phyloP scores from a whole-genome alignment of 2,888 invertebrate genomes.

The Idaea aversata region DNA sequence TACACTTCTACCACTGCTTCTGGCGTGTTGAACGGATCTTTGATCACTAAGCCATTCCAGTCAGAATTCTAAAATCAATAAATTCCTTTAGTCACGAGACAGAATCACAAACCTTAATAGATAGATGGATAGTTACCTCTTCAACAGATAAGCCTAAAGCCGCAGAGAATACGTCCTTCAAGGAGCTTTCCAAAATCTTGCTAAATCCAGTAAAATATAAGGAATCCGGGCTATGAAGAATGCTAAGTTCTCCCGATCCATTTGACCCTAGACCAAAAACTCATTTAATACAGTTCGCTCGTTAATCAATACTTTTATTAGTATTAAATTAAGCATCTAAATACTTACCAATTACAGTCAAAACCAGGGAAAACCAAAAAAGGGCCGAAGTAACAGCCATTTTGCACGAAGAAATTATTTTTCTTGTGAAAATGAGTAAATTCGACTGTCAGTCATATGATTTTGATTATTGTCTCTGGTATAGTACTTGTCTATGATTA shows the following conservation, averaged over 20 bases:
- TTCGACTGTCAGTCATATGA: constrained; percentile 65
- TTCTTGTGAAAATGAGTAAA: neutral
- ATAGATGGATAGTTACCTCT: constrained; percentile 67
- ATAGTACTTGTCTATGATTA: neutral
- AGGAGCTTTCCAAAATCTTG: constrained; percentile 80
- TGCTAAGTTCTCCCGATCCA: constrained; percentile 83
- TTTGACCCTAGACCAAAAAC: constrained; percentile 60
- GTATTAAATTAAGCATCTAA: neutral
- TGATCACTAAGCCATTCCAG: constrained; percentile 85
- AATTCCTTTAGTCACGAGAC: neutral
- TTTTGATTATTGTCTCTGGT: constrained; percentile 19
- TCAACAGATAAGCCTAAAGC: constrained; percentile 86
- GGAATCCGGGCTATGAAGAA: constrained; percentile 85
- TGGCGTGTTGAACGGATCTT: constrained; percentile 87
- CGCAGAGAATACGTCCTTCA: constrained; percentile 87
- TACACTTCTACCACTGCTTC: constrained; percentile 85
- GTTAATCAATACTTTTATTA: neutral
- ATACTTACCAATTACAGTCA: constrained; percentile 63
- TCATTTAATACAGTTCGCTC: neutral
- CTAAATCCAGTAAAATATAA: constrained; percentile 84
- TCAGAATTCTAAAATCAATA: constrained; percentile 73
- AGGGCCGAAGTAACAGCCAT: constrained; percentile 67
- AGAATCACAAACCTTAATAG: neutral
- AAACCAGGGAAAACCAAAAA: constrained; percentile 60
- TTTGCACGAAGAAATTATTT: constrained; percentile 48